These are phyloP conservation scores for Podarcis siculus DNA, from an alignment of 2,797 vertebrate species.

Conservation along the genomic window DNA sequence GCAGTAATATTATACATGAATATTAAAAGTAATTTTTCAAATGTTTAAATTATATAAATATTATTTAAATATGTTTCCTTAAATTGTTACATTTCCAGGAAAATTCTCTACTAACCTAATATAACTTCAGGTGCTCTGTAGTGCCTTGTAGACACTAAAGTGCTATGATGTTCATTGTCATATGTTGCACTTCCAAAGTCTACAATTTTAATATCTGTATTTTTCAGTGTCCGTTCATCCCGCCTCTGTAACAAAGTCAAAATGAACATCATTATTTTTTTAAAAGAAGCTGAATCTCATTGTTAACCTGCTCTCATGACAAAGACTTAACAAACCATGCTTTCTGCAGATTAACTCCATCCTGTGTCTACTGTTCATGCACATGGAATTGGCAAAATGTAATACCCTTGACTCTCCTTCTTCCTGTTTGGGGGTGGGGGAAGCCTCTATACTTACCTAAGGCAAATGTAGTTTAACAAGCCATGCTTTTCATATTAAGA, in stretches of 20 bases:
- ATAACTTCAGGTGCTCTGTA: conserved; percentile 98
- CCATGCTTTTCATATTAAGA: neutral
- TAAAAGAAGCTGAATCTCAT: neutral
- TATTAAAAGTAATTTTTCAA: neutral
- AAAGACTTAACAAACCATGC: neutral
- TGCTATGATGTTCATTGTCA: conserved; percentile 95
- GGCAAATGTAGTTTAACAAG: neutral
- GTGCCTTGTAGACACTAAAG: conserved; percentile 96
- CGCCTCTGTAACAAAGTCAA: conserved; percentile 82
- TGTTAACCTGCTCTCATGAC: neutral
- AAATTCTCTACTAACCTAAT: conserved; percentile 82
- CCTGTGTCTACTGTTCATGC: neutral
- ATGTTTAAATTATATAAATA: too few relatives aligned
- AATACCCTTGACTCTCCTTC: neutral
- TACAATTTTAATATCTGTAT: conserved; percentile 93
- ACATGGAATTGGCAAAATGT: neutral
- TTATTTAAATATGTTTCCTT: neutral
- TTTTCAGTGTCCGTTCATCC: conserved; percentile 90
- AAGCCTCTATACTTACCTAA: neutral
- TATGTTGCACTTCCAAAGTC: conserved; percentile 98
- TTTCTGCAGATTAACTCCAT: neutral
- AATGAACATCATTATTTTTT: neutral
- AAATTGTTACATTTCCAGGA: neutral
- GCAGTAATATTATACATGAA: neutral
- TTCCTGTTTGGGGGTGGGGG: too few relatives aligned